Base-by-base conservation (phyloP, 2,797 vertebrate genomes). In the Chrosomus eos region DNA sequence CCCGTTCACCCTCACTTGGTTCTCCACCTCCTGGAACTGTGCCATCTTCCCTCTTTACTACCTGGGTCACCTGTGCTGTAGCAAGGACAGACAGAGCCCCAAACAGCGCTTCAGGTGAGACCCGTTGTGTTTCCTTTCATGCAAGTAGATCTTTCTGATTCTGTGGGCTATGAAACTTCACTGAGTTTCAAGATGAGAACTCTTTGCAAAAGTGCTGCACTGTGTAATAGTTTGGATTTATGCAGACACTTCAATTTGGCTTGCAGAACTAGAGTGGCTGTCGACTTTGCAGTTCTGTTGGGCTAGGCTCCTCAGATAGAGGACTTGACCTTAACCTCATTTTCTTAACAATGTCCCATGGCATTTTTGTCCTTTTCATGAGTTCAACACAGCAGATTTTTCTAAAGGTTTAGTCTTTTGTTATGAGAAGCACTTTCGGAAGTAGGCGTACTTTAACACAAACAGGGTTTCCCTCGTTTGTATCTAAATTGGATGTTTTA, bases 1-100 rank as follows among this genome's bases (percentile, higher is more conserved):
- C 26, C 98, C 98, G 33, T 99, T 99, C 94, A 97, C 97, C 89
- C 95, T 99, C 90, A 98, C 98, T 0, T 99, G 98, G 98, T 99
- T 99, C 86, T 97, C 97, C 93, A 97, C 97, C 93, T 95, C 94
- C 92, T 99, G 98, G 98, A 99, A 99, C 94, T 96, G 96, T 93
- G 93, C 98, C 86, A 97, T 99, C 92, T 99, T 99, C 91, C 98
- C 97, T 16, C 90, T 99, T 77, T 99, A 99, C 92, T 99, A 99
- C 84, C 91, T 95, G 21, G 98, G 98, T 88, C 96, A 98, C 90
- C 88, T 96, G 91, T 98, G 96, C 95, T 97, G 96, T 92, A 97
- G 95, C 83, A 89, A 95, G 1, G 97, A 99, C 95, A 96, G 97
- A 89, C 97, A 99, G 90, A 96, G 96, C 51, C 94, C 96, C 91